phyloP scores from a whole-genome alignment of 2,797 vertebrate genomes.

The Sebastiscus albofasciatus region DNA sequence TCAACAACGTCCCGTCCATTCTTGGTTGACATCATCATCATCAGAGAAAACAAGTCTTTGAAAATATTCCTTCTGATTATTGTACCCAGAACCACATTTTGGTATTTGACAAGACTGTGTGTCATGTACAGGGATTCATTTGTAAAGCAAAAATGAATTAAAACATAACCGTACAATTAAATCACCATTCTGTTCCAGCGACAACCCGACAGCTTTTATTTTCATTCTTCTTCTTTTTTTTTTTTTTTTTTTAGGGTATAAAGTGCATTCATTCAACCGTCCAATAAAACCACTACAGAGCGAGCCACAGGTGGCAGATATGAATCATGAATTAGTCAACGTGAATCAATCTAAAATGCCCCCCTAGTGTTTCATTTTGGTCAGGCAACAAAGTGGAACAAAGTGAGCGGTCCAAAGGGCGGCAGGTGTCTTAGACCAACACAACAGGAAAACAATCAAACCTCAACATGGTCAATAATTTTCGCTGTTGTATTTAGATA shows the following conservation, averaged over 20 bases:
- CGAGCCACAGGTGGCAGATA: conserved; percentile 73
- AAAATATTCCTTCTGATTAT: neutral
- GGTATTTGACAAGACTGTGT: neutral
- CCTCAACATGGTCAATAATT: conserved; percentile 60
- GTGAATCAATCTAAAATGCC: conserved; percentile 72
- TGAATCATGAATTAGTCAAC: conserved; percentile 76
- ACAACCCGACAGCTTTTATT: conserved; percentile 34
- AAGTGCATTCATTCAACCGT: conserved; percentile 40
- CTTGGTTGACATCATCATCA: neutral
- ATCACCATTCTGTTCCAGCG: neutral
- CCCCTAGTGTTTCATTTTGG: conserved; percentile 61
- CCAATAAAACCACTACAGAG: conserved; percentile 42
- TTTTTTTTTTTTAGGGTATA: neutral
- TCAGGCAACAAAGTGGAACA: conserved; percentile 66
- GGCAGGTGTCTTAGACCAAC: conserved; percentile 66
- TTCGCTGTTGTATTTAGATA: conserved; percentile 56
- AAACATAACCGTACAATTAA: conserved; percentile 2
- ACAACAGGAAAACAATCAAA: conserved; percentile 70
- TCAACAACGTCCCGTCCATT: neutral
- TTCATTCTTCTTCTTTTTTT: neutral
- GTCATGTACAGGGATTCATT: neutral
- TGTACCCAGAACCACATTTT: neutral
- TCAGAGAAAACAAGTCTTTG: neutral
- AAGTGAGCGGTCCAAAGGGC: conserved; percentile 58
- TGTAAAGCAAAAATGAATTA: neutral